phyloP scores from a whole-genome alignment of 2,797 vertebrate species.

The Morelia viridis region DNA sequence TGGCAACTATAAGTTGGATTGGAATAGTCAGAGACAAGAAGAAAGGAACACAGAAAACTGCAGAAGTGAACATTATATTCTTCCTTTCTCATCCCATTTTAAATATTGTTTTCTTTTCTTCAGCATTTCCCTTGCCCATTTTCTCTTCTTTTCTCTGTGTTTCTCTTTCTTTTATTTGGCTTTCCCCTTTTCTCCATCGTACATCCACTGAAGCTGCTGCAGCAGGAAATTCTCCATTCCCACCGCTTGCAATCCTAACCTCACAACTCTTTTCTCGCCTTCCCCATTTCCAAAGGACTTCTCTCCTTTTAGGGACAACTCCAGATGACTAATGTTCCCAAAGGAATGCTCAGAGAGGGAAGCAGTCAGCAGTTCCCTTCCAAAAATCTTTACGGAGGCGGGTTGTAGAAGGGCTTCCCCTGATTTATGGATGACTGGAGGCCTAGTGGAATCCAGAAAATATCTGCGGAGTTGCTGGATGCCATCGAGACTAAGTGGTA shows the following conservation, averaged over 20 bases:
- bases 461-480: neutral
- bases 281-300: constrained; percentile 5
- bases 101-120: neutral
- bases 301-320: constrained; percentile 42
- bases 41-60: neutral
- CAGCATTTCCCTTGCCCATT: neutral
- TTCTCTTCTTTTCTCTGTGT: neutral
- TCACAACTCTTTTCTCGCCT: neutral
- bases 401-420: constrained; percentile 14
- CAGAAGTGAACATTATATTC: neutral
- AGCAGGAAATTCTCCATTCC: neutral
- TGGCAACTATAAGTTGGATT: neutral
- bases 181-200: neutral
- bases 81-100: neutral
- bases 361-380: neutral
- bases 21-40: neutral
- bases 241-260: neutral
- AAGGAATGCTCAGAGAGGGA: constrained; percentile 18
- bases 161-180: neutral
- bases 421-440: constrained; percentile 18
- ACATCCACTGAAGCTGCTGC: neutral
- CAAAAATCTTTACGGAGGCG: neutral
- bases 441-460: neutral
- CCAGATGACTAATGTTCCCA: constrained; percentile 23
- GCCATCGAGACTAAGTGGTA: neutral